These are phyloP conservation scores for Drosophila teissieri DNA, from an alignment of 1,140 invertebrate species.

Conservation along the genomic window DNA sequence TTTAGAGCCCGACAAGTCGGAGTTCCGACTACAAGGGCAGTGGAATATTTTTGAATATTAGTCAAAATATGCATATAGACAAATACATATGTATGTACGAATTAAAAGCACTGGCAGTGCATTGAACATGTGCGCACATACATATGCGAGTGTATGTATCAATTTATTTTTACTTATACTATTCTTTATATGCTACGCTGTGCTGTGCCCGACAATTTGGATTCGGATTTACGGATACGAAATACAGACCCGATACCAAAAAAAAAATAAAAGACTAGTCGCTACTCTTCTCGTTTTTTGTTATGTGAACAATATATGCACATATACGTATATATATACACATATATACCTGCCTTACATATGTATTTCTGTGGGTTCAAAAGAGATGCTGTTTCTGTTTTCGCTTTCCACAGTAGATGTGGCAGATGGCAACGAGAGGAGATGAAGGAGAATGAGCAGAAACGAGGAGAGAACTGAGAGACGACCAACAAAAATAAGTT, in stretches of 20 bases:
- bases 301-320: not conserved
- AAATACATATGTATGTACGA: constrained; percentile 1
- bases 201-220: too few species aligned
- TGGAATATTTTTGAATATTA: not conserved
- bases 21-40: not conserved
- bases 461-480: constrained; percentile 7
- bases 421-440: constrained; percentile 1
- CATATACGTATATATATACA: not conserved
- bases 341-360: constrained; percentile 8
- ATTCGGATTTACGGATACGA: constrained; percentile 9
- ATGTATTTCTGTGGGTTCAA: constrained; percentile 36
- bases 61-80: constrained; percentile 8
- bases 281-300: constrained; percentile 7
- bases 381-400: constrained; percentile 32
- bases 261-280: constrained; percentile 27
- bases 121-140: not conserved
- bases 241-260: constrained; percentile 17
- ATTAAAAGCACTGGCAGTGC: too few species aligned
- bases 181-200: constrained; percentile 3
- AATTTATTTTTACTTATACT: constrained; percentile 22
- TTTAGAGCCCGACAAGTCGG: not conserved
- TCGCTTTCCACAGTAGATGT: constrained; percentile 34
- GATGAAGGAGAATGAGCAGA: not conserved
- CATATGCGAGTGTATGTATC: constrained; percentile 2
- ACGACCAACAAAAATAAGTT: constrained; percentile 22